These are phyloP conservation scores for Lagothrix lagotricha DNA, from an alignment of 2,797 vertebrate species.

Conservation along the genomic window DNA sequence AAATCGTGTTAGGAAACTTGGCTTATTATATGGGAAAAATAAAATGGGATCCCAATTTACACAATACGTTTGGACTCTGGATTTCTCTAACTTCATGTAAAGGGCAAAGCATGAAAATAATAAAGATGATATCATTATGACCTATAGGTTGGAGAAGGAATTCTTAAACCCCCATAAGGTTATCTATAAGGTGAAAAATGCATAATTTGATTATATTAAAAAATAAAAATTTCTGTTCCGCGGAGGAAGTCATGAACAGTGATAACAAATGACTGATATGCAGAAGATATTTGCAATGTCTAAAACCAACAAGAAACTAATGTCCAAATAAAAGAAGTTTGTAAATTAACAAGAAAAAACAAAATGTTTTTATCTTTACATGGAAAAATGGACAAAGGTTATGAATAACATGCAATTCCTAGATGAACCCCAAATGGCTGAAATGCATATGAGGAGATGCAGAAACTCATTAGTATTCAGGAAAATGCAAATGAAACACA, in stretches of 20 bases:
- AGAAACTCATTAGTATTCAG: neutral
- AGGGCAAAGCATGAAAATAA: neutral
- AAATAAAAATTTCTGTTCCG: neutral
- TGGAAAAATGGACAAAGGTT: neutral
- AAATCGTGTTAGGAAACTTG: neutral
- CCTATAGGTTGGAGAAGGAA: neutral
- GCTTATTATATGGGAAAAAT: neutral
- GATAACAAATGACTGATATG: neutral
- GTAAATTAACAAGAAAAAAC: neutral
- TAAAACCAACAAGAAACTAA: neutral
- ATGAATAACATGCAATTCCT: neutral
- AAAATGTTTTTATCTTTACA: neutral
- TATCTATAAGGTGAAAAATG: neutral
- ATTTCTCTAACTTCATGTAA: constrained; percentile 13
- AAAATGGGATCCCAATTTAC: neutral
- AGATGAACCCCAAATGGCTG: neutral
- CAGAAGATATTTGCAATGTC: neutral
- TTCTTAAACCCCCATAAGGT: neutral
- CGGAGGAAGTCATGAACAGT: neutral
- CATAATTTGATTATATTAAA: neutral
- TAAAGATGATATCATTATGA: neutral
- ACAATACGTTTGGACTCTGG: neutral
- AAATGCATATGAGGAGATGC: neutral
- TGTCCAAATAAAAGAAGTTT: neutral
- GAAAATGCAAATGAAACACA: neutral